phyloP scores from a whole-genome alignment of 1,140 invertebrate genomes.

The Drosophila lacteicornis region DNA sequence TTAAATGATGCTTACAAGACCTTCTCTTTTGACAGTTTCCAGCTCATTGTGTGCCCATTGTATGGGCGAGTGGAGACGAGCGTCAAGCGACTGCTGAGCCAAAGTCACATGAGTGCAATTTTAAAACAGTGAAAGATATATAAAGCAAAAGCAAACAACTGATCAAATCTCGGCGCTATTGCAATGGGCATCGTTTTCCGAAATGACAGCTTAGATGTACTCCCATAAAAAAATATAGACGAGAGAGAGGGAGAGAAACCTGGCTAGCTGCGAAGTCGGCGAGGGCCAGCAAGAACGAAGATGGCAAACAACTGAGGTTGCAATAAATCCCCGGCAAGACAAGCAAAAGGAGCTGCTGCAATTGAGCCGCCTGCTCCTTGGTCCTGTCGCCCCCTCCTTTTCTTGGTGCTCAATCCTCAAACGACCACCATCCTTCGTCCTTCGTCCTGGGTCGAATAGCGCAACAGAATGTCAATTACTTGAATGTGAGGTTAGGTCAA shows the following conservation, averaged over 20 bases:
- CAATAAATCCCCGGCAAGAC: slow-evolving; percentile 58
- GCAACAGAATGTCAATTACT: slow-evolving; percentile 65
- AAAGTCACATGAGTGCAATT: slow-evolving; percentile 62
- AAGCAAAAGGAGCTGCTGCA: slow-evolving; percentile 53
- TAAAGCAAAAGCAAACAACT: slow-evolving; percentile 61
- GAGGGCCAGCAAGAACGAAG: slow-evolving; percentile 35
- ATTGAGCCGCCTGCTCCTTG: slow-evolving; percentile 44
- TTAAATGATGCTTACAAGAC: slow-evolving; percentile 3
- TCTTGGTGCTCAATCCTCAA: slow-evolving; percentile 8
- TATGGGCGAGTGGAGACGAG: slow-evolving; percentile 33
- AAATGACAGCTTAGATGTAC: slow-evolving; percentile 54
- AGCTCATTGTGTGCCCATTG: slow-evolving; percentile 50
- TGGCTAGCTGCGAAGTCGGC: slow-evolving; percentile 8
- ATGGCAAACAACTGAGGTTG: slow-evolving; percentile 59
- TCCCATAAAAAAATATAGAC: slow-evolving; percentile 47
- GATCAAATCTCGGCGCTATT: slow-evolving; percentile 62
- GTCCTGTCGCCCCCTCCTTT: slow-evolving; percentile 1
- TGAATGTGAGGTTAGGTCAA: slow-evolving; percentile 61
- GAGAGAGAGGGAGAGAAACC: slow-evolving; percentile 13
- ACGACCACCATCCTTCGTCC: slow-evolving; percentile 15
- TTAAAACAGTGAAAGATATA: slow-evolving; percentile 64
- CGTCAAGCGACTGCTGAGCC: slow-evolving; percentile 37
- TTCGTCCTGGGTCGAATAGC: slow-evolving; percentile 47
- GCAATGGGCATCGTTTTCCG: slow-evolving; percentile 53
- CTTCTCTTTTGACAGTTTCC: slow-evolving; percentile 26